phyloP scores from a whole-genome alignment of 2,797 vertebrate species.

The Chelonia mydas region DNA sequence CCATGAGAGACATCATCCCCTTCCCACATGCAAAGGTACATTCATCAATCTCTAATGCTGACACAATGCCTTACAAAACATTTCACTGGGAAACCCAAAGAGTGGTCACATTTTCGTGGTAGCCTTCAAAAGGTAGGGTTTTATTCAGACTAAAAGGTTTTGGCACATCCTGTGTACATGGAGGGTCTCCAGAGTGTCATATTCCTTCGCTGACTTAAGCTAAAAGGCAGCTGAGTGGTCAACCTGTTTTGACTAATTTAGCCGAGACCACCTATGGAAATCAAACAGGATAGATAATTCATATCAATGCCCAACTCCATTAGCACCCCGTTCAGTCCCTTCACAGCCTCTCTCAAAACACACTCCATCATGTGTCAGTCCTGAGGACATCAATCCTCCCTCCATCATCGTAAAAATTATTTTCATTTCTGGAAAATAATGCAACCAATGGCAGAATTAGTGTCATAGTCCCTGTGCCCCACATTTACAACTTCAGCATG shows the following conservation, averaged over 20 bases:
- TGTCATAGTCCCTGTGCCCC: not conserved
- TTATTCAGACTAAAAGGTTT: constrained; percentile 25
- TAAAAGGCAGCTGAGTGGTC: not conserved
- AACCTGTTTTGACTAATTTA: not conserved
- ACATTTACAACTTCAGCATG: not conserved
- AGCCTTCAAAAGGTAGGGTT: constrained; percentile 70
- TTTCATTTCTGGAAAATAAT: not conserved
- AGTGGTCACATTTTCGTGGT: not conserved
- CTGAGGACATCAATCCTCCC: fast-evolving
- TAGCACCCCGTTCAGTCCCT: not conserved
- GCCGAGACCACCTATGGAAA: not conserved
- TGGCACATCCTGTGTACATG: fast-evolving
- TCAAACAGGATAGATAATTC: not conserved
- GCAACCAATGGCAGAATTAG: not conserved
- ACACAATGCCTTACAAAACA: constrained; percentile 44
- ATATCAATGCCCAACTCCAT: not conserved
- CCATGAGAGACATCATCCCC: not conserved
- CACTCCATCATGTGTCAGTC: not conserved
- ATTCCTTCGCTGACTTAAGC: not conserved
- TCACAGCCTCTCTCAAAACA: not conserved
- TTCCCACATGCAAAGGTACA: not conserved
- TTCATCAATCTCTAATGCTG: constrained; percentile 39
- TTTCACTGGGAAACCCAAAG: constrained; percentile 14
- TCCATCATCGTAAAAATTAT: not conserved
- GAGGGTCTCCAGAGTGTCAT: not conserved